Percentiles rank a stretch among this genome's conserved stretches.
Conservation (phyloP, 2,888 invertebrate species). For the Brenthis daphne region DNA sequence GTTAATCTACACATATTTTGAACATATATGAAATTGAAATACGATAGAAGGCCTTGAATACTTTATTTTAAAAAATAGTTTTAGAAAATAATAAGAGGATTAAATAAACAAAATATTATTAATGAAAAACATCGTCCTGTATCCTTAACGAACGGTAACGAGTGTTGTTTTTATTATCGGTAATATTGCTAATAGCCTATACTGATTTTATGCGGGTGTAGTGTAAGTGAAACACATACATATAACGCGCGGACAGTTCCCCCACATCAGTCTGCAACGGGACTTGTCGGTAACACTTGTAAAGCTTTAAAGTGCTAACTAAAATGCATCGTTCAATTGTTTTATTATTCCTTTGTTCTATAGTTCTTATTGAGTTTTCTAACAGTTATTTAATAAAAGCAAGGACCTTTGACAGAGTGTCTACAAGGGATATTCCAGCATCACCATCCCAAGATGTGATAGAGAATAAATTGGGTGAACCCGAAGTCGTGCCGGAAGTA, state of each 20-base stretch:
- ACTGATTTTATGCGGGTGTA: constrained; percentile 15
- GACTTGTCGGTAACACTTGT: constrained; percentile 37
- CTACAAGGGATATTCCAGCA: constrained; percentile 40
- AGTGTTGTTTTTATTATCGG: constrained; percentile 10
- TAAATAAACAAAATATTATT: too few relatives aligned
- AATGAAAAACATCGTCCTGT: constrained; percentile 7
- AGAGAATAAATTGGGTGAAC: constrained; percentile 38
- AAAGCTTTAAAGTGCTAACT: constrained; percentile 2
- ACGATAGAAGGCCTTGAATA: too few relatives aligned
- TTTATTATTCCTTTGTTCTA: constrained; percentile 42
- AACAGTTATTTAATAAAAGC: constrained; percentile 50
- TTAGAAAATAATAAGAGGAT: too few relatives aligned
- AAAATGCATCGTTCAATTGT: constrained; percentile 49
- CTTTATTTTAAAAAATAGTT: too few relatives aligned
- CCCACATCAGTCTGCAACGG: constrained; percentile 38
- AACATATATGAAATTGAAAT: too few relatives aligned
- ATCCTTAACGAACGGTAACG: constrained; percentile 2
- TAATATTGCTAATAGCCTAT: constrained; percentile 7
- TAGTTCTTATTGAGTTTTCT: constrained; percentile 44
- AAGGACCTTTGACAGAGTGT: constrained; percentile 36
- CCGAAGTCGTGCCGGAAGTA: constrained; percentile 24
- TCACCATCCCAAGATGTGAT: constrained; percentile 40
- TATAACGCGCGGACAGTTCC: constrained; percentile 32
- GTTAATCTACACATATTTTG: too few relatives aligned
- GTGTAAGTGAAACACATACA: constrained; percentile 21